A percentile compares a stretch with the other conserved stretches of the same genome.
Conservation (phyloP, 2,888 invertebrate genomes). For the Drosophila emarginata region DNA sequence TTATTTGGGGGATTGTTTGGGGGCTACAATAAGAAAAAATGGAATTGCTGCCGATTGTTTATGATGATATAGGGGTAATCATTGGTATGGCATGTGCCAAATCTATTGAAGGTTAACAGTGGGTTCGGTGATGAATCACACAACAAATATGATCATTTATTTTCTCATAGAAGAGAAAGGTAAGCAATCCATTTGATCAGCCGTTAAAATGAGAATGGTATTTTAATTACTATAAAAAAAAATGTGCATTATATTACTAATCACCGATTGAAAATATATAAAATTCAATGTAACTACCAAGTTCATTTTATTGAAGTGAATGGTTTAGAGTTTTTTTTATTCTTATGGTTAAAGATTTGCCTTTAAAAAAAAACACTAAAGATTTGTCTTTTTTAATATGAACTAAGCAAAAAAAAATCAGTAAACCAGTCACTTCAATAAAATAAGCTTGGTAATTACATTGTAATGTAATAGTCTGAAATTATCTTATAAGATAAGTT, state of each 20-base stretch:
- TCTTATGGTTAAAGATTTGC: not conserved
- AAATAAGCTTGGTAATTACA: too few species aligned
- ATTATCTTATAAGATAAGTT: too few species aligned
- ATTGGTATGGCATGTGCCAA: constrained; percentile 48
- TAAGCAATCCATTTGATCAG: constrained; percentile 9
- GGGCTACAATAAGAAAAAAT: constrained; percentile 24
- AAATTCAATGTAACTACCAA: not conserved
- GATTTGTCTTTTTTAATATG: too few species aligned
- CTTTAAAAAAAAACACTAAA: too few species aligned
- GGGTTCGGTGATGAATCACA: constrained; percentile 11
- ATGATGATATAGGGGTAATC: constrained; percentile 49
- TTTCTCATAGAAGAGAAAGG: constrained; percentile 11
- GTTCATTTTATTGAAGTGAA: not conserved
- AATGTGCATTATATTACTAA: not conserved
- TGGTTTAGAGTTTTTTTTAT: not conserved
- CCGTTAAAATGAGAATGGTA: constrained; percentile 32
- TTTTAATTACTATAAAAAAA: constrained; percentile 47
- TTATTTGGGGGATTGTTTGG: constrained; percentile 12
- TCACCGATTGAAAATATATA: not conserved
- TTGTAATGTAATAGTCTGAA: too few species aligned
- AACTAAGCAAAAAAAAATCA: too few species aligned
- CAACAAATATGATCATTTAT: constrained; percentile 19
- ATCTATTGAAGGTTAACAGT: constrained; percentile 41
- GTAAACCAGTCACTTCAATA: too few species aligned
- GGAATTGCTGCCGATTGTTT: constrained; percentile 39